Evolutionary conservation across 2,888 invertebrate genomes (phyloP).

Genomic region (Tolmerus cingulatus): DNA sequence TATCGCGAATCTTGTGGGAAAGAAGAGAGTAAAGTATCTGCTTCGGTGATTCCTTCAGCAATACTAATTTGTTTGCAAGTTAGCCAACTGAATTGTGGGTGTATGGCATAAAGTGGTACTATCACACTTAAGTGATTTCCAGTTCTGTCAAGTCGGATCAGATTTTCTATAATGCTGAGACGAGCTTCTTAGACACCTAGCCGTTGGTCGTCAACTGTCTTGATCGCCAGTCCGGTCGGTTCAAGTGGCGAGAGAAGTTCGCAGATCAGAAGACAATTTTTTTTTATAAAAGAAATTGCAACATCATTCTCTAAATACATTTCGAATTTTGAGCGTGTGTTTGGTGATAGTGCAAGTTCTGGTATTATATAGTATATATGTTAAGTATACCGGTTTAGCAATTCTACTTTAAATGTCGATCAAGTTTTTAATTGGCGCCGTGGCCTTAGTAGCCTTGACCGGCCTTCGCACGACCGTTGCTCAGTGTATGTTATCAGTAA

Average conservation of each 20-base stretch:
- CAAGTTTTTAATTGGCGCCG: background rate
- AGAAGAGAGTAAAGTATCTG: background rate
- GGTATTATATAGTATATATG: background rate
- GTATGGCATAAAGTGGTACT: background rate
- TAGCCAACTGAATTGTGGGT: background rate
- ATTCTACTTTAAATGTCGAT: background rate
- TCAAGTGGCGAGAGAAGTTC: slow-evolving; percentile 11
- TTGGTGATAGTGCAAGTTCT: background rate
- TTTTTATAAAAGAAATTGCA: background rate
- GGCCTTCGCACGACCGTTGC: background rate
- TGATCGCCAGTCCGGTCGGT: slow-evolving; percentile 15
- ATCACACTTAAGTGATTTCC: slow-evolving; percentile 1
- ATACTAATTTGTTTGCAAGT: background rate
- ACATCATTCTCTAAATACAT: background rate
- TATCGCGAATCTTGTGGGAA: background rate
- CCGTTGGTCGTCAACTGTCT: background rate
- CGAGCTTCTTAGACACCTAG: background rate
- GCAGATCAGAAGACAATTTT: background rate
- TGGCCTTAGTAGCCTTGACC: slow-evolving; percentile 9
- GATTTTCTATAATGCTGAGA: background rate
- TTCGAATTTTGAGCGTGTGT: background rate
- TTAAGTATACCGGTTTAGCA: background rate
- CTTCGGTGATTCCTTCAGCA: background rate
- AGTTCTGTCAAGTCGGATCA: background rate
- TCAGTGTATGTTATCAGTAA: slow-evolving; percentile 28